Conservation (phyloP, 2,888 invertebrate genomes). For the Gryllus longicercus region DNA sequence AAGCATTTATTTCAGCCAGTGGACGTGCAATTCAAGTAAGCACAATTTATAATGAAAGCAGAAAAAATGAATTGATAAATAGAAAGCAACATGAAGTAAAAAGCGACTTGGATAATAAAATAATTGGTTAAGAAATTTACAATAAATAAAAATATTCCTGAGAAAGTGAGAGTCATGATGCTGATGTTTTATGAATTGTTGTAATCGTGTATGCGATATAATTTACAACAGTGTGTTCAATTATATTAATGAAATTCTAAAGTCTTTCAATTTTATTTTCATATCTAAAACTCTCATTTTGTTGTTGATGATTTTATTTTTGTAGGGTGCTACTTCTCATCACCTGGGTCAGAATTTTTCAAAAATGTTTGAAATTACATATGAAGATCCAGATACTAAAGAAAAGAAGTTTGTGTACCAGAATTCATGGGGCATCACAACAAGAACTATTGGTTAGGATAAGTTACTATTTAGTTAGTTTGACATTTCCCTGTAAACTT, state of each 20-base stretch:
- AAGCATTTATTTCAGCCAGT: constrained; percentile 90
- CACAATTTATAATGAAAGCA: neutral
- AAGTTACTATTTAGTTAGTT: neutral
- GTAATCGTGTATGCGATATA: too few species aligned
- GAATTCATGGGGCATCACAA: constrained; percentile 98
- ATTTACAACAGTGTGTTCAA: too few species aligned
- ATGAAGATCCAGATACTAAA: constrained; percentile 88
- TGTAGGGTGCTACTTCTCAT: constrained; percentile 91
- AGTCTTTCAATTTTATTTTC: neutral
- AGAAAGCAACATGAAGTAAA: too few species aligned
- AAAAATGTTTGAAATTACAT: constrained; percentile 97
- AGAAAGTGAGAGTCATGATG: too few species aligned
- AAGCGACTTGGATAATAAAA: too few species aligned
- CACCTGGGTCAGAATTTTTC: constrained; percentile 99
- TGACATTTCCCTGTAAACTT: neutral
- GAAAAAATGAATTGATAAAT: too few species aligned
- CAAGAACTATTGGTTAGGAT: constrained; percentile 80
- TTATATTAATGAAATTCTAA: too few species aligned
- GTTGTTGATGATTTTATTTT: constrained; percentile 12
- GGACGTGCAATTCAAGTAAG: constrained; percentile 84
- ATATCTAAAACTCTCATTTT: neutral
- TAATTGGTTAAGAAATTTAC: too few species aligned
- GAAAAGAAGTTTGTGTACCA: constrained; percentile 88
- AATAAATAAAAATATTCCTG: too few species aligned
- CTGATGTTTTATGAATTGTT: too few species aligned